These are phyloP conservation scores for Calliopum simillimum DNA, from an alignment of 2,888 invertebrate genomes.

Conservation along the genomic window DNA sequence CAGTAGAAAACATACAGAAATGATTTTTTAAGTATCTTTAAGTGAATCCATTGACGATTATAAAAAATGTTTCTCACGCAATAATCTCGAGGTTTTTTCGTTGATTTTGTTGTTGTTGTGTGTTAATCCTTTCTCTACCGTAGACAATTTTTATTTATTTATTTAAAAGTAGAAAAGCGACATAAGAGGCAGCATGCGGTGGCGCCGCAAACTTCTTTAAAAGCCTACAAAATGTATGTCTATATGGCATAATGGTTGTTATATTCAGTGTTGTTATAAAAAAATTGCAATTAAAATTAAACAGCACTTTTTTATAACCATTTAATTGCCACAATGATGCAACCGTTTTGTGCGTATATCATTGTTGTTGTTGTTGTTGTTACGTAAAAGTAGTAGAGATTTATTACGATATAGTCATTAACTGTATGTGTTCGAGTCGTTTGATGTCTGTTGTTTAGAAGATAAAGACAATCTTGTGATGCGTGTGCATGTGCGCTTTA, in stretches of 20 bases:
- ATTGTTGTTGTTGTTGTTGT: constrained; percentile 41
- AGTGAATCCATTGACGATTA: constrained; percentile 57
- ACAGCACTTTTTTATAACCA: constrained; percentile 53
- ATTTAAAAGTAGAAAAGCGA: too few relatives aligned
- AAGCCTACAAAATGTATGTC: constrained; percentile 43
- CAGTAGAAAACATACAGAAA: constrained; percentile 40
- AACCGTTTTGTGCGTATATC: constrained; percentile 55
- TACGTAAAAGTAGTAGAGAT: constrained; percentile 35
- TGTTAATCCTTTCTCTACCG: too few relatives aligned
- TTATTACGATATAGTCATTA: not conserved
- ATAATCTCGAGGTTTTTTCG: constrained; percentile 45
- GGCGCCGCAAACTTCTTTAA: too few relatives aligned
- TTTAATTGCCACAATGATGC: constrained; percentile 60
- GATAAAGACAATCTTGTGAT: too few relatives aligned
- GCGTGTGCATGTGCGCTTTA: too few relatives aligned
- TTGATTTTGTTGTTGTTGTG: constrained; percentile 11
- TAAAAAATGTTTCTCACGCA: constrained; percentile 61
- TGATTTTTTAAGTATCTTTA: constrained; percentile 50
- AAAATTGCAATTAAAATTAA: constrained; percentile 59
- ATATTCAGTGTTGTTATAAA: constrained; percentile 40
- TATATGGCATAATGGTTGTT: constrained; percentile 34
- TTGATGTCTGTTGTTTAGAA: too few relatives aligned
- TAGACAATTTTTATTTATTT: too few relatives aligned
- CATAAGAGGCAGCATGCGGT: too few relatives aligned
- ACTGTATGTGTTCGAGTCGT: too few relatives aligned